phyloP scores from a whole-genome alignment of 2,888 invertebrate species.

The Trachelus tabidus region DNA sequence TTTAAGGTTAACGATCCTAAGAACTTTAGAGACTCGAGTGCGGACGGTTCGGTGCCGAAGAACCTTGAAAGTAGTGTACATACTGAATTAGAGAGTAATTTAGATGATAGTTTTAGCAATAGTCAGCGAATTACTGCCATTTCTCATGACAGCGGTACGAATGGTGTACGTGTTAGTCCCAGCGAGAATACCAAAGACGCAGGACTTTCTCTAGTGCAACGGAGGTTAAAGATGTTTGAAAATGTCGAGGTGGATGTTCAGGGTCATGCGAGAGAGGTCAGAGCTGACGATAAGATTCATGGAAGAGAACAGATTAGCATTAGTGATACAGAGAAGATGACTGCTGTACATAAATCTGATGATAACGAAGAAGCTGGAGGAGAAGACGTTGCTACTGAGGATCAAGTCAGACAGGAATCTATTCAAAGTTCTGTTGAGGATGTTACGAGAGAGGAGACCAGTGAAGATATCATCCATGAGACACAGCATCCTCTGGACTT shows the following conservation, averaged over 20 bases:
- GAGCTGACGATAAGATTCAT: neutral
- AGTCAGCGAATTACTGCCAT: slow-evolving; percentile 42
- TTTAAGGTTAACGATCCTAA: neutral
- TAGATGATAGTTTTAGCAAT: slow-evolving; percentile 25
- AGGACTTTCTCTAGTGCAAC: slow-evolving; percentile 51
- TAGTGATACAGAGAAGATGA: neutral
- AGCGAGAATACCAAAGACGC: slow-evolving; percentile 55
- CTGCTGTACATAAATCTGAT: neutral
- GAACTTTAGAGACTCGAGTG: neutral
- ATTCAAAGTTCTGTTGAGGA: neutral
- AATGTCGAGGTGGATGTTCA: neutral
- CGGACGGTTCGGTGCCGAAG: neutral
- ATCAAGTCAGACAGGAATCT: neutral
- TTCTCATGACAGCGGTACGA: slow-evolving; percentile 38
- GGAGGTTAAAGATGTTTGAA: slow-evolving; percentile 52
- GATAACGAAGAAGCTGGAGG: neutral
- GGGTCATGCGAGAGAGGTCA: slow-evolving; percentile 7
- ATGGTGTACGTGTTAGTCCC: slow-evolving; percentile 29
- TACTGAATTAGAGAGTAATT: slow-evolving; percentile 28
- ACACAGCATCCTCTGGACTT: neutral
- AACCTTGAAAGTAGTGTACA: slow-evolving; percentile 27
- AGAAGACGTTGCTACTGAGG: slow-evolving; percentile 2
- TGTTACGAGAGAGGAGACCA: neutral
- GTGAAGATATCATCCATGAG: slow-evolving; percentile 1
- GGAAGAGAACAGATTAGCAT: neutral